Conservation (phyloP, 2,888 invertebrate genomes). For the Pollenia labialis region DNA sequence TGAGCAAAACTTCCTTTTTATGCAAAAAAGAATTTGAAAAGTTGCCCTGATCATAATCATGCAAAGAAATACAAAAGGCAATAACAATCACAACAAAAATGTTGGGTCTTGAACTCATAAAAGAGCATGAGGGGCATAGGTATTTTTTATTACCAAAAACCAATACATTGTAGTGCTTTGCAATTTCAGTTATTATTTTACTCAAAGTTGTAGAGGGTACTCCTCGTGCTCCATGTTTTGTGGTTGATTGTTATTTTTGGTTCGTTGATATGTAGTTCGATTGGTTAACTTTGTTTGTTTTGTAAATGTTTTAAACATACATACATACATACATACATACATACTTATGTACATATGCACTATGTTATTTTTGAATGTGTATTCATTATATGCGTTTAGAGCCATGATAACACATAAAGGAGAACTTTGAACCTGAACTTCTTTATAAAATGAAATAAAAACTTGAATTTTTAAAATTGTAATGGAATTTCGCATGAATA, state of each 20-base stretch:
- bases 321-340: too few relatives aligned
- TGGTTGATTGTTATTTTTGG: slow-evolving; percentile 19
- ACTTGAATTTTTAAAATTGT: not conserved
- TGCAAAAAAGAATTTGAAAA: too few relatives aligned
- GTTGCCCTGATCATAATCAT: slow-evolving; percentile 21
- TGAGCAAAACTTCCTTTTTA: too few relatives aligned
- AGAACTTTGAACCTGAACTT: slow-evolving; percentile 67
- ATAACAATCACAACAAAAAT: slow-evolving; percentile 31
- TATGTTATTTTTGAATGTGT: not conserved
- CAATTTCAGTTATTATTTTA: slow-evolving; percentile 35
- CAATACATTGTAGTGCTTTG: slow-evolving; percentile 56
- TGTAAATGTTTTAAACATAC: slow-evolving; percentile 5
- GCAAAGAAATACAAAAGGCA: slow-evolving; percentile 12
- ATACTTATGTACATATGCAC: too few relatives aligned
- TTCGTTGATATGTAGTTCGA: not conserved
- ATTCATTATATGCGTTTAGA: not conserved
- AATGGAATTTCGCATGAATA: not conserved
- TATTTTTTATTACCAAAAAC: slow-evolving; percentile 32
- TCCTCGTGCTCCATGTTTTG: slow-evolving; percentile 12
- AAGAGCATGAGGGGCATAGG: slow-evolving; percentile 53
- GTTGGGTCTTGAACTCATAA: slow-evolving; percentile 59
- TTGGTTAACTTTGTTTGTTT: slow-evolving; percentile 1
- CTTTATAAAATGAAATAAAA: not conserved
- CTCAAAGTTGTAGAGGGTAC: not conserved
- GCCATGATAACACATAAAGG: slow-evolving; percentile 34